Base-by-base conservation (phyloP, 2,113 vertebrate genomes). In the Trogon melanurus region DNA sequence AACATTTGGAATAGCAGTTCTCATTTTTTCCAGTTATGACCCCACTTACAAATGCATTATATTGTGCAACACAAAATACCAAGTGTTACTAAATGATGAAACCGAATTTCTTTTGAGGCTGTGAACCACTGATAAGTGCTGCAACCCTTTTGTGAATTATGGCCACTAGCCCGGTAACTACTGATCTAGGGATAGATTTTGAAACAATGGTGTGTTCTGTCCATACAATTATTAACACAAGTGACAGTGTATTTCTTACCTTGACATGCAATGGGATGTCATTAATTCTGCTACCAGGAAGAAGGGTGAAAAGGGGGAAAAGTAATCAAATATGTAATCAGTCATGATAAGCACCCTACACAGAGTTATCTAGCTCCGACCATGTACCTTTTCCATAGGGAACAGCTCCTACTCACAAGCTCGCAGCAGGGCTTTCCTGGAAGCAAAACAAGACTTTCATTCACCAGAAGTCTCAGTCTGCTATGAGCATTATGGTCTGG, bases 41-140 rank as follows among this genome's bases (percentile, higher is more conserved):
- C 36, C 19, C 15, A 47, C 14, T 93, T 47, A 66, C 20, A 67
- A 60, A 64, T 27, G 8, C 17, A 10, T 93, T 79, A 21, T 36
- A 70, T 83, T 88, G 75, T 61, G 74, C 71, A 94, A 97, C 51
- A 44, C 58, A 74, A 58, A 94, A 80, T 70, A 47, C 51, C 85
- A 78, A 51, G 58, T 94, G 54, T 61, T 88, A 26, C 54, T 76
- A 12, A 20, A 54, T 41, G 58, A 70, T 66, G n/a, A 86, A 89
- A 70, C 22, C 1, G 1, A 80, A 78, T 73, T 91, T 89, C 32
- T 83, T 60, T 20, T 36, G 47, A 57, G 80, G 45, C 88, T 22
- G 5, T 45, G 54, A 70, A 71, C n/a, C 6, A 18, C 82, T 17
- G n/a, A 16, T 90, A 83, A 65, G 50, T 76, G 30, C 86, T 70